Evolutionary conservation across 1,140 invertebrate species (phyloP).

Genomic region (Leguminivora glycinivorella): DNA sequence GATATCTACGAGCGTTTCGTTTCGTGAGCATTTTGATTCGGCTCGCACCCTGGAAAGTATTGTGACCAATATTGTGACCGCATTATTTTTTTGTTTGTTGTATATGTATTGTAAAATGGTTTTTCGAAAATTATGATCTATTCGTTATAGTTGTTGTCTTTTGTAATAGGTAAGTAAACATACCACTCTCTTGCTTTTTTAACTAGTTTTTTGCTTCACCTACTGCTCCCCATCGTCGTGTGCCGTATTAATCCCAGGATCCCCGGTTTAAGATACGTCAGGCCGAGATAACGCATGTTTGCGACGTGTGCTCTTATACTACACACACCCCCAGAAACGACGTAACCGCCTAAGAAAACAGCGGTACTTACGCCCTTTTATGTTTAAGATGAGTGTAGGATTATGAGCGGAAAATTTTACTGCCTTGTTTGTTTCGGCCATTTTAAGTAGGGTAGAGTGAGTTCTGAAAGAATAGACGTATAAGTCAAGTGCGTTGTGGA

Average conservation of each 20-base stretch:
- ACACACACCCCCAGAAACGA: not conserved
- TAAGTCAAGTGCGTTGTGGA: not conserved
- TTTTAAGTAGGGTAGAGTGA: constrained; percentile 7
- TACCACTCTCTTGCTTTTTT: too few relatives aligned
- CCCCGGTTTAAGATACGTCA: constrained; percentile 9
- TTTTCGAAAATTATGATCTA: too few relatives aligned
- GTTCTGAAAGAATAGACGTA: not conserved
- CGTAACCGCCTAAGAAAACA: not conserved
- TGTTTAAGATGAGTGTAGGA: not conserved
- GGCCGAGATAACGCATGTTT: not conserved
- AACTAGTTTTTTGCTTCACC: not conserved
- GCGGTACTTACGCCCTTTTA: not conserved
- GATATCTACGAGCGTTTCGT: too few relatives aligned
- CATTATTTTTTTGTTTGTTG: too few relatives aligned
- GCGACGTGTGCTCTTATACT: constrained; percentile 1
- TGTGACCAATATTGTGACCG: too few relatives aligned
- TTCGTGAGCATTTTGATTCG: too few relatives aligned
- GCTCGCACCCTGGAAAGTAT: too few relatives aligned
- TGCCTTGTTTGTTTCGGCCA: constrained; percentile 13
- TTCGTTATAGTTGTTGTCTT: too few relatives aligned
- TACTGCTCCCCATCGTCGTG: not conserved
- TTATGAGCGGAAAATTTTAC: constrained; percentile 8
- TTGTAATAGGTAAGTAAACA: too few relatives aligned
- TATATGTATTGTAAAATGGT: too few relatives aligned
- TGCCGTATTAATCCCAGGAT: not conserved